Percentiles rank a stretch among this genome's conserved stretches.
Evolutionary conservation across 1,140 invertebrate species (phyloP).

Genomic region (Sarcophaga bullata): DNA sequence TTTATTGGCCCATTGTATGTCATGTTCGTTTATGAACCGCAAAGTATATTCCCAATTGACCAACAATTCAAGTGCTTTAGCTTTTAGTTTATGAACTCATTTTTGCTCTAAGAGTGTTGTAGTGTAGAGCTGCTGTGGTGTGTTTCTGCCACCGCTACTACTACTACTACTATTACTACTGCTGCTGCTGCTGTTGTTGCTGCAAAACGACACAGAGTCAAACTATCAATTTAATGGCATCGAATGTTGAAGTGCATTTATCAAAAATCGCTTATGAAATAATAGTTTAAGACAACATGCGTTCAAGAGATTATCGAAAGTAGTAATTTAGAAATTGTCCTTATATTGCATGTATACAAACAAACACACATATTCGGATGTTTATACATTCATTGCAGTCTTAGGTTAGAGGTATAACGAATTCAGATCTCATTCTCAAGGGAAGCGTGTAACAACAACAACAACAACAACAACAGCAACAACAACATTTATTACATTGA

Average conservation of each 20-base stretch:
- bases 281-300: conserved; percentile 41
- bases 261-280: conserved; percentile 47
- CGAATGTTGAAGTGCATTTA: conserved; percentile 43
- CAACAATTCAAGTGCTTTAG: conserved; percentile 34
- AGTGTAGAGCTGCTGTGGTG: background rate
- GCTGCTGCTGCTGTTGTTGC: background rate
- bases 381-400: background rate
- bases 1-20: conserved; percentile 39
- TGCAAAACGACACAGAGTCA: conserved; percentile 12
- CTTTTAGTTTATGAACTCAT: conserved; percentile 40
- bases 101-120: conserved; percentile 21
- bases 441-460: conserved; percentile 13
- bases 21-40: conserved; percentile 31
- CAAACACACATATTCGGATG: background rate
- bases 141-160: background rate
- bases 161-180: background rate
- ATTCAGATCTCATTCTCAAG: background rate
- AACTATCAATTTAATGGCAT: conserved; percentile 42
- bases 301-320: conserved; percentile 31
- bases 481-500: conserved; percentile 11
- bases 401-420: background rate
- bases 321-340: conserved; percentile 40
- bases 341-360: conserved; percentile 20
- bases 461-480: background rate
- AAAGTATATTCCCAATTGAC: conserved; percentile 36